phyloP scores from a whole-genome alignment of 2,113 vertebrate genomes.

The Rallus limicola region DNA sequence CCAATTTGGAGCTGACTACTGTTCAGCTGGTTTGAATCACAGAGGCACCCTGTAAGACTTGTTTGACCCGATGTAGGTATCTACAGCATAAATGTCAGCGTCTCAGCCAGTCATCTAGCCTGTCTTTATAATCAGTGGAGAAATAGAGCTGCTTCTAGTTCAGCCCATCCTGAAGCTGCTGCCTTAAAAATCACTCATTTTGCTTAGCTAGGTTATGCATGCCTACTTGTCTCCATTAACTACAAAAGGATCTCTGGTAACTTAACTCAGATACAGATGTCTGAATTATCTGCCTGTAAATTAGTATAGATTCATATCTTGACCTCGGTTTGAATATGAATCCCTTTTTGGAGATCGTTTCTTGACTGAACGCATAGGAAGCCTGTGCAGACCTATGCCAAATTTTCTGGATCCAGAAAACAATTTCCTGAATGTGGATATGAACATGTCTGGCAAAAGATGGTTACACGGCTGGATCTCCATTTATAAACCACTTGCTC shows the following conservation, averaged over 20 bases:
- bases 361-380: background rate
- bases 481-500: background rate
- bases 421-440: background rate
- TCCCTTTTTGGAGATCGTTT: background rate
- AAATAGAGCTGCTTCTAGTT: background rate
- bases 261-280: background rate
- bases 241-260: background rate
- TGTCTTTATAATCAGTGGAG: background rate
- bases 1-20: background rate
- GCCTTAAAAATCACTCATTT: background rate
- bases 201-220: background rate
- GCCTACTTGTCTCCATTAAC: background rate
- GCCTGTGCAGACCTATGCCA: background rate
- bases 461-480: background rate
- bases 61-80: background rate
- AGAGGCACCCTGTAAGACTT: background rate
- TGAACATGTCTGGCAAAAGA: background rate
- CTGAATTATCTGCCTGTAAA: background rate
- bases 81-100: background rate
- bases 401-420: background rate
- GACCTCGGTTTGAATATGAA: background rate
- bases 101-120: background rate
- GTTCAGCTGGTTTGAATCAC: background rate
- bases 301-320: background rate
- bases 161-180: background rate